A percentile compares a stretch with the other conserved stretches of the same genome.
Conservation (phyloP, 2,113 vertebrate species). For the Ceyx cyanopectus region DNA sequence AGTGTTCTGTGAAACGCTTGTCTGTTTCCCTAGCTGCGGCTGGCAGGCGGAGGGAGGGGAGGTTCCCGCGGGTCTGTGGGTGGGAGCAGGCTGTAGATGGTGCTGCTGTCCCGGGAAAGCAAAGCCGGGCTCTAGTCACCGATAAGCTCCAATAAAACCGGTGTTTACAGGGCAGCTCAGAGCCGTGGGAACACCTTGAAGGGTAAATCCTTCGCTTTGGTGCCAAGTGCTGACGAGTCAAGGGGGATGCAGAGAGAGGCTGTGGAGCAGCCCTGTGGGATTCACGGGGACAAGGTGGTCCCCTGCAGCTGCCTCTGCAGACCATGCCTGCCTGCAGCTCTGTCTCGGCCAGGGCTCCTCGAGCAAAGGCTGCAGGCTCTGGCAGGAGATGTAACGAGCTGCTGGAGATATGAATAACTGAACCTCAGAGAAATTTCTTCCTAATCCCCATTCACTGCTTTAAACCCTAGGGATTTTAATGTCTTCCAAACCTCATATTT, state of each 20-base stretch:
- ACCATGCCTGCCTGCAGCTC: neutral
- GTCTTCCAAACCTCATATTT: neutral
- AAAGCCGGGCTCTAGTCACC: rapidly evolving
- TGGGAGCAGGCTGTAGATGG: slow-evolving; percentile 17
- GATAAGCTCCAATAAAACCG: rapidly evolving
- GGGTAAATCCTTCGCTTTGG: neutral
- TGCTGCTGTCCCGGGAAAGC: slow-evolving; percentile 41
- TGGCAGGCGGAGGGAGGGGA: neutral
- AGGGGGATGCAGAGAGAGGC: neutral
- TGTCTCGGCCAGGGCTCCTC: neutral
- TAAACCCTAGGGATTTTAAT: neutral
- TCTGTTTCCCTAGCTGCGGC: neutral
- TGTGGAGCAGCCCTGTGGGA: rapidly evolving
- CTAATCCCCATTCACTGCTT: neutral
- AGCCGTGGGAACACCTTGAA: neutral
- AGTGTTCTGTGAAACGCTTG: too few species aligned
- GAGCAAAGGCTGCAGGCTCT: neutral
- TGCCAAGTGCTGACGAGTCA: neutral
- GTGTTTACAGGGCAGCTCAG: neutral
- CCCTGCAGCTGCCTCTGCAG: neutral
- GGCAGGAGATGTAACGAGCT: neutral
- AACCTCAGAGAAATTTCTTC: neutral
- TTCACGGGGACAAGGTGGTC: rapidly evolving
- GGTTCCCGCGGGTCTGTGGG: rapidly evolving
- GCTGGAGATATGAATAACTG: neutral